These are phyloP conservation scores for Ramazzottius varieornatus DNA, from an alignment of 2,888 invertebrate species.

Conservation along the genomic window DNA sequence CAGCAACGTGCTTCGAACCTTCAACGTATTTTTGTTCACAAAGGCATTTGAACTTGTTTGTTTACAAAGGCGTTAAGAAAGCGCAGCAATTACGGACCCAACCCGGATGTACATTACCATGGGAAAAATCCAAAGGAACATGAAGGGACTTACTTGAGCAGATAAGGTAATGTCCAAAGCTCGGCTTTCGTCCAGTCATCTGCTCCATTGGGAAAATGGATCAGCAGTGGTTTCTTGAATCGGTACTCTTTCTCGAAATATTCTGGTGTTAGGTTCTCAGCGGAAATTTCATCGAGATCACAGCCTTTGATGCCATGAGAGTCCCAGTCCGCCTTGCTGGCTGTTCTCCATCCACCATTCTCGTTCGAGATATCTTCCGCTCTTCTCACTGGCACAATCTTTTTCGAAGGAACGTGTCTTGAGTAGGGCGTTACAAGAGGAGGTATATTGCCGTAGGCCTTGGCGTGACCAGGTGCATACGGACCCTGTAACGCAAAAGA, in stretches of 20 bases:
- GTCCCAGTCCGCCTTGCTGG: constrained; percentile 10
- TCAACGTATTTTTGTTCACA: no score
- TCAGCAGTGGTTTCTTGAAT: constrained; percentile 15
- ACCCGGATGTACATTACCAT: no score
- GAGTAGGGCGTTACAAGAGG: background rate
- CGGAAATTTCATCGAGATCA: constrained; percentile 12
- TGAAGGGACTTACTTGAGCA: background rate
- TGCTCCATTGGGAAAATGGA: constrained; percentile 15
- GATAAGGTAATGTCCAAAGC: constrained; percentile 12
- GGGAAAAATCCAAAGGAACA: no score
- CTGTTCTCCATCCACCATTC: constrained; percentile 13
- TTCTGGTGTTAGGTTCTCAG: constrained; percentile 11
- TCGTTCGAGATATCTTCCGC: background rate
- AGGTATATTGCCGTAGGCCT: background rate
- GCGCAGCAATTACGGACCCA: no score
- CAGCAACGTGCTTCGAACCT: no score
- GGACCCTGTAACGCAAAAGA: background rate
- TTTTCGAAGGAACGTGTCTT: background rate
- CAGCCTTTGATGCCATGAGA: constrained; percentile 12
- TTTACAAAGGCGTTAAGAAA: no score
- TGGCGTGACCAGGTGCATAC: background rate
- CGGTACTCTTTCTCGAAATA: constrained; percentile 15
- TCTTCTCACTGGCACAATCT: background rate
- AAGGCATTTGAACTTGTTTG: no score
- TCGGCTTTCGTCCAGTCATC: constrained; percentile 15